phyloP scores from a whole-genome alignment of 2,888 invertebrate genomes.

The Melinaea menophilus region DNA sequence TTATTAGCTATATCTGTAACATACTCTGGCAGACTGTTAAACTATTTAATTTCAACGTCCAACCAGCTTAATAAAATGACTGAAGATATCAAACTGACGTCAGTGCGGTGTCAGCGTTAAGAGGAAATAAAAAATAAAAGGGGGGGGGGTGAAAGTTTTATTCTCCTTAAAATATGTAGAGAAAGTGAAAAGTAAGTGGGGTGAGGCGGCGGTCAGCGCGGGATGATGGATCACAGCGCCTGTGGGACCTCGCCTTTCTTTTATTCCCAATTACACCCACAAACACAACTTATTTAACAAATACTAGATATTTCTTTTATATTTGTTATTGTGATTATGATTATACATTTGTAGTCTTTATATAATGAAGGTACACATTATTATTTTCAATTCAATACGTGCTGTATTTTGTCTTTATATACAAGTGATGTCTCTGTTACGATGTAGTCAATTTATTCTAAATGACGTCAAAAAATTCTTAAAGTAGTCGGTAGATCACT shows the following conservation, averaged over 20 bases:
- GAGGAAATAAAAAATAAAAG: conserved; percentile 55
- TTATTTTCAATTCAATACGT: no score
- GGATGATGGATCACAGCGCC: conserved; percentile 76
- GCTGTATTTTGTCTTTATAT: no score
- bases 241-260: conserved; percentile 59
- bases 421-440: no score
- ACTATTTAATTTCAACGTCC: no score
- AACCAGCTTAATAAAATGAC: neutral
- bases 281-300: conserved; percentile 53
- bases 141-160: conserved; percentile 71
- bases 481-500: conserved; percentile 16
- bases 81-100: neutral
- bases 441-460: no score
- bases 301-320: neutral
- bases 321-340: neutral
- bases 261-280: conserved; percentile 70
- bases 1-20: no score
- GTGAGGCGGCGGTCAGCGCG: conserved; percentile 70
- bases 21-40: no score
- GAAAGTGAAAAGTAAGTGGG: conserved; percentile 76
- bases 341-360: neutral
- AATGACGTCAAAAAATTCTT: no score
- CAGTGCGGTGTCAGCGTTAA: conserved; percentile 25
- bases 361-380: neutral
- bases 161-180: conserved; percentile 79